Percentiles rank a stretch among this genome's conserved stretches.
Evolutionary conservation across 2,888 invertebrate species (phyloP).

Genomic region (Lasiommata megera): DNA sequence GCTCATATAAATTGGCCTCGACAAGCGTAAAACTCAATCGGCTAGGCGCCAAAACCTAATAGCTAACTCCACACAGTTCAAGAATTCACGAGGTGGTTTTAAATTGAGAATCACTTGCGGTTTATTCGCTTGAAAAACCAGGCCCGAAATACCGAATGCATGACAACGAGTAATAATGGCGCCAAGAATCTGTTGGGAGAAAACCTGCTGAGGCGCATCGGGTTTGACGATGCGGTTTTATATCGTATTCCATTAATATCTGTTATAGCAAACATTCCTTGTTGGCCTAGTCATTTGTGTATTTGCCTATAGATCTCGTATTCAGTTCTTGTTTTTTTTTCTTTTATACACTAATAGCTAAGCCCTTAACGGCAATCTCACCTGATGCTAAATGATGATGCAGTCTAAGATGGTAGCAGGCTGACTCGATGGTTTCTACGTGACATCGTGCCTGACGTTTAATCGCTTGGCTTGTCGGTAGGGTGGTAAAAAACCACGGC

Average conservation of each 20-base stretch:
- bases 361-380: no score
- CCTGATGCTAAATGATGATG: no score
- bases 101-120: conserved; percentile 2
- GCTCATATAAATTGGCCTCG: conserved; percentile 44
- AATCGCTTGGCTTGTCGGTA: no score
- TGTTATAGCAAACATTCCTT: no score
- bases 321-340: no score
- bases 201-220: not conserved
- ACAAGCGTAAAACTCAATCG: conserved; percentile 50
- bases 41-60: conserved; percentile 48
- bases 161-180: not conserved
- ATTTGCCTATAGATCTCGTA: no score
- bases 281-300: no score
- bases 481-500: no score
- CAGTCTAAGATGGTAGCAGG: no score
- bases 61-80: not conserved
- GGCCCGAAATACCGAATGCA: not conserved
- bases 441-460: no score
- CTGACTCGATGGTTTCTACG: no score
- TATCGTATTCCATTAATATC: conserved; percentile 10
- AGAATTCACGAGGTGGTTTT: conserved; percentile 1
- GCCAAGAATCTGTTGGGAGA: not conserved
- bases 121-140: conserved; percentile 22
- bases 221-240: not conserved
- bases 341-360: no score